phyloP scores from a whole-genome alignment of 2,797 vertebrate genomes.

The Euthynnus affinis region DNA sequence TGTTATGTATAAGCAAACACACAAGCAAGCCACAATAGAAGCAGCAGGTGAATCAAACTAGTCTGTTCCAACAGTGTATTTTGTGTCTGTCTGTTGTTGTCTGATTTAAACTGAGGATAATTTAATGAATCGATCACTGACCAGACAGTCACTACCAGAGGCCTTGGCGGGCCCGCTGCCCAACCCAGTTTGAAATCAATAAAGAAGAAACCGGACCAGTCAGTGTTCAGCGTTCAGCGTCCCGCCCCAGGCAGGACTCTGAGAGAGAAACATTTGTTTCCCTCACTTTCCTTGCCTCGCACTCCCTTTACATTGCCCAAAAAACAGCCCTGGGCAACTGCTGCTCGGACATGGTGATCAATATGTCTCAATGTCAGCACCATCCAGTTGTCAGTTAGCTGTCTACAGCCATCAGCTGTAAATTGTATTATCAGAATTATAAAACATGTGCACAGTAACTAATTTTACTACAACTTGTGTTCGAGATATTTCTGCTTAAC shows the following conservation, averaged over 20 bases:
- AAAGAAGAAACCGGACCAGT: constrained; percentile 77
- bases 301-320: constrained; percentile 33
- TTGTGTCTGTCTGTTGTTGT: constrained; percentile 34
- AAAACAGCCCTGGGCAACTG: constrained; percentile 53
- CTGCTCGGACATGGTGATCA: constrained; percentile 64
- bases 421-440: neutral
- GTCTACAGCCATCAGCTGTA: neutral
- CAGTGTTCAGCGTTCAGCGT: constrained; percentile 66
- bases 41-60: constrained; percentile 29
- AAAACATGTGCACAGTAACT: neutral
- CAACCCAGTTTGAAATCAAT: constrained; percentile 73
- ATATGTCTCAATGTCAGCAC: constrained; percentile 81
- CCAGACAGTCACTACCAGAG: constrained; percentile 77
- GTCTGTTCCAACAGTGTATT: constrained; percentile 22
- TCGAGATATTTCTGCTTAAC: neutral
- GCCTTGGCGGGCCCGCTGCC: constrained; percentile 54
- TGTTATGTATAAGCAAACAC: neutral
- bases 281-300: constrained; percentile 52
- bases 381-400: constrained; percentile 39
- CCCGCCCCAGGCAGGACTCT: constrained; percentile 66
- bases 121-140: constrained; percentile 64
- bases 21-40: constrained; percentile 3
- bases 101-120: constrained; percentile 47
- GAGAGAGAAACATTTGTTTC: constrained; percentile 56
- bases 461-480: neutral